Evolutionary conservation across 2,113 vertebrate genomes (phyloP).

Genomic region (Boleophthalmus pectinirostris): DNA sequence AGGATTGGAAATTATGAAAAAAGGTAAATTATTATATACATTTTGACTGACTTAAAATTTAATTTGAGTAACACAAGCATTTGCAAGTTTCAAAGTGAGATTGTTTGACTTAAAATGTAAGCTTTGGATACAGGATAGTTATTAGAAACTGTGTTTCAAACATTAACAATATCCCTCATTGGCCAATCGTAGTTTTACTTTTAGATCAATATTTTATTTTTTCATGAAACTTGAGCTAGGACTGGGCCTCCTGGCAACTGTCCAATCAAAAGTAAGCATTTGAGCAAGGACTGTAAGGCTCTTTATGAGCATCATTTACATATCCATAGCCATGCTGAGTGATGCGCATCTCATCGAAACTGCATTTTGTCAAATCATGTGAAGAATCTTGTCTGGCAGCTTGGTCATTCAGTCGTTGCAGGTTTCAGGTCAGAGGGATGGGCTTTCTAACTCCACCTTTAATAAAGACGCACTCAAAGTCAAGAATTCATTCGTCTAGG

Average conservation of each 20-base stretch:
- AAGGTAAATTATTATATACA: too few species aligned
- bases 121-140: too few species aligned
- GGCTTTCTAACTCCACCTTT: constrained; percentile 60
- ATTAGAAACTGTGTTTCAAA: too few species aligned
- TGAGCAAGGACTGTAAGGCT: neutral
- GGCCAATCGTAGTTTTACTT: neutral
- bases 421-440: constrained; percentile 59
- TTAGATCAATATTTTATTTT: neutral
- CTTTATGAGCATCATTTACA: constrained; percentile 19
- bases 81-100: too few species aligned
- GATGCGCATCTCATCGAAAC: constrained; percentile 67
- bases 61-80: too few species aligned
- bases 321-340: neutral
- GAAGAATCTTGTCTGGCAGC: constrained; percentile 62
- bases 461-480: constrained; percentile 38
- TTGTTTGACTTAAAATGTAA: too few species aligned
- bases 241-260: constrained; percentile 13
- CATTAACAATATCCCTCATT: neutral
- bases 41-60: neutral
- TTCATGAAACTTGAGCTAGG: constrained; percentile 23
- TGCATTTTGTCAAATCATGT: neutral
- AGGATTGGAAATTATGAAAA: neutral
- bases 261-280: constrained; percentile 2
- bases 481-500: accelerated
- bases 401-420: constrained; percentile 15